Percentiles rank a stretch among this genome's conserved stretches.
Conservation (phyloP, 2,888 invertebrate genomes). For the Uropetala carovei region DNA sequence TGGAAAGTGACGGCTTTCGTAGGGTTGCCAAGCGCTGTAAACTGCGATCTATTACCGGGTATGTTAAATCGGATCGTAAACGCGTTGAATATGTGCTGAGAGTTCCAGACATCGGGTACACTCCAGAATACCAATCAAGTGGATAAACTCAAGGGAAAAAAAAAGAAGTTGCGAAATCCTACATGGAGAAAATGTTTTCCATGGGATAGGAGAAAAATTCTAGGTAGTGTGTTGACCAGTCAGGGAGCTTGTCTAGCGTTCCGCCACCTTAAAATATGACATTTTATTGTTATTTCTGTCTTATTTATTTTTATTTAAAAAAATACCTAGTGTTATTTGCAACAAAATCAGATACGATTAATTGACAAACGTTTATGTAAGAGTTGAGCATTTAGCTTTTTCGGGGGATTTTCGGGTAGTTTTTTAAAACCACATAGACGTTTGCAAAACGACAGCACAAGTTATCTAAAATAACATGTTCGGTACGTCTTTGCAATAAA, state of each 20-base stretch:
- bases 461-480: too few relatives aligned
- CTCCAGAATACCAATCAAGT: background rate
- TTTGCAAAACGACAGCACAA: too few relatives aligned
- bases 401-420: background rate
- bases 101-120: background rate
- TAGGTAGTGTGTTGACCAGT: background rate
- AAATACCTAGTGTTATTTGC: background rate
- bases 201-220: background rate
- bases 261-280: background rate
- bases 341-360: background rate
- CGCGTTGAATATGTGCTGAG: slow-evolving; percentile 38
- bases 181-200: background rate
- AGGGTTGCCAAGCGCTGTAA: slow-evolving; percentile 36
- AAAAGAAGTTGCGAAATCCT: slow-evolving; percentile 1
- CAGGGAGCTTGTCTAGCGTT: background rate
- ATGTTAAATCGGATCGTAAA: slow-evolving; percentile 45
- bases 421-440: too few relatives aligned
- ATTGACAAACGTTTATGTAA: background rate
- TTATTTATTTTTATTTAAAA: background rate
- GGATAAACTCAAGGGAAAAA: background rate
- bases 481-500: too few relatives aligned
- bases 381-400: background rate
- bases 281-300: background rate
- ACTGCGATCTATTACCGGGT: slow-evolving; percentile 6
- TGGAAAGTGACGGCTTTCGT: background rate